Evolutionary conservation across 2,797 vertebrate genomes (phyloP).

Genomic region (Phalanger gymnotis): DNA sequence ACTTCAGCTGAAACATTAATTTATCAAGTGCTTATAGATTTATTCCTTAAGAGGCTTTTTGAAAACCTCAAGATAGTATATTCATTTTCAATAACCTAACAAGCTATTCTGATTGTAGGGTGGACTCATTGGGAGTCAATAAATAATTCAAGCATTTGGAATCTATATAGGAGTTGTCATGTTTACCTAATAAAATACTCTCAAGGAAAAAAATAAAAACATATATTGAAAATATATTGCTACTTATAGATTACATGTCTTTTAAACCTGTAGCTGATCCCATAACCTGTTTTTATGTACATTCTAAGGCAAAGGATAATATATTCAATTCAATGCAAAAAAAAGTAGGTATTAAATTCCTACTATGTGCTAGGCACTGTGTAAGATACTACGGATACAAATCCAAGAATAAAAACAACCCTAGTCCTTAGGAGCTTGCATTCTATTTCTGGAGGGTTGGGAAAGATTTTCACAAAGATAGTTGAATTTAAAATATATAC

Average conservation of each 20-base stretch:
- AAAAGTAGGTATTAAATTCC: neutral
- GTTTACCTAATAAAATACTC: constrained; percentile 2
- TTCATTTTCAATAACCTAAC: constrained; percentile 58
- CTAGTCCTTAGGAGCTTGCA: neutral
- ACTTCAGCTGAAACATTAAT: constrained; percentile 62
- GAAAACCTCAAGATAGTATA: constrained; percentile 14
- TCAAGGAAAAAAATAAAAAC: neutral
- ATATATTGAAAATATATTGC: neutral
- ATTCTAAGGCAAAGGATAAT: neutral
- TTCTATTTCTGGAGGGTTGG: neutral
- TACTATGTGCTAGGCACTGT: neutral
- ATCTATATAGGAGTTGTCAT: neutral
- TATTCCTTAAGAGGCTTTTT: constrained; percentile 62
- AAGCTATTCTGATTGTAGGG: constrained; percentile 42
- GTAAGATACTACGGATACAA: neutral
- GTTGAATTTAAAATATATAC: neutral
- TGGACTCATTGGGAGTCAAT: constrained; percentile 18
- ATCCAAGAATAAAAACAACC: neutral
- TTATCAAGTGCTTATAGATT: constrained; percentile 55
- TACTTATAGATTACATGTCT: neutral
- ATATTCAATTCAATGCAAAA: neutral
- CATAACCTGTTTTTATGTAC: neutral
- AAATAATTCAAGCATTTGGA: constrained; percentile 45
- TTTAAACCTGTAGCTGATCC: neutral
- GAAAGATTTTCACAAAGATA: neutral